These are phyloP conservation scores for Gymnoscopelus braueri DNA, from an alignment of 2,797 vertebrate species.

Conservation along the genomic window DNA sequence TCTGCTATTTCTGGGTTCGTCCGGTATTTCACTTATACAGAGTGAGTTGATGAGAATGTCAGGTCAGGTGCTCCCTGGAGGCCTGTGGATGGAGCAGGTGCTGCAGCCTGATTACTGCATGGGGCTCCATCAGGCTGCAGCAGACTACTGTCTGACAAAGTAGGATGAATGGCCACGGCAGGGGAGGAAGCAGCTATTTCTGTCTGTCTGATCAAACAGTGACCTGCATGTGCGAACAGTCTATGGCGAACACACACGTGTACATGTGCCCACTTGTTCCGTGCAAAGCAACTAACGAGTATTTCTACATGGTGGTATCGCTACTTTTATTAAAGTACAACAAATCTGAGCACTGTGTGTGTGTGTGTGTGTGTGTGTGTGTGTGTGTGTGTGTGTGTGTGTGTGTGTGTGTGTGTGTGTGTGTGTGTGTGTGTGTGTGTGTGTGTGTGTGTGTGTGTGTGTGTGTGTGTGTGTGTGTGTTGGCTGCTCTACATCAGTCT, in stretches of 20 bases:
- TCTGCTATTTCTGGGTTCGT: too few species aligned
- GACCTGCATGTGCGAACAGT: too few species aligned
- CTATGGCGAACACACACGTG: too few species aligned
- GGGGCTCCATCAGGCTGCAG: constrained; percentile 17
- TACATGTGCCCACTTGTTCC: too few species aligned
- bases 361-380: constrained; percentile 23
- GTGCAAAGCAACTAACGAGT: too few species aligned
- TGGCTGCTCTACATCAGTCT: not conserved
- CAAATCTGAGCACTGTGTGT: not conserved
- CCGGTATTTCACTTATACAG: too few species aligned
- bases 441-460: constrained; percentile 9
- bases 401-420: too few species aligned
- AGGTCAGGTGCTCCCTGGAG: not conserved
- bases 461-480: constrained; percentile 14
- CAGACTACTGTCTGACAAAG: constrained; percentile 47
- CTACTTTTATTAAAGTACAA: too few species aligned
- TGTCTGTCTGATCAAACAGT: constrained; percentile 45
- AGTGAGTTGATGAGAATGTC: too few species aligned
- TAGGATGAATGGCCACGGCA: constrained; percentile 67
- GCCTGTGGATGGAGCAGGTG: constrained; percentile 51
- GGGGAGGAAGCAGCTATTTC: constrained; percentile 54
- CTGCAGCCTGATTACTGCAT: constrained; percentile 56
- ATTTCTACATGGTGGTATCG: too few species aligned
- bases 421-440: not conserved
- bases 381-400: constrained; percentile 8